A percentile compares a stretch with the other conserved stretches of the same genome.
These are phyloP conservation scores for Melanerpes formicivorus DNA, from an alignment of 2,113 vertebrate genomes.

Conservation along the genomic window DNA sequence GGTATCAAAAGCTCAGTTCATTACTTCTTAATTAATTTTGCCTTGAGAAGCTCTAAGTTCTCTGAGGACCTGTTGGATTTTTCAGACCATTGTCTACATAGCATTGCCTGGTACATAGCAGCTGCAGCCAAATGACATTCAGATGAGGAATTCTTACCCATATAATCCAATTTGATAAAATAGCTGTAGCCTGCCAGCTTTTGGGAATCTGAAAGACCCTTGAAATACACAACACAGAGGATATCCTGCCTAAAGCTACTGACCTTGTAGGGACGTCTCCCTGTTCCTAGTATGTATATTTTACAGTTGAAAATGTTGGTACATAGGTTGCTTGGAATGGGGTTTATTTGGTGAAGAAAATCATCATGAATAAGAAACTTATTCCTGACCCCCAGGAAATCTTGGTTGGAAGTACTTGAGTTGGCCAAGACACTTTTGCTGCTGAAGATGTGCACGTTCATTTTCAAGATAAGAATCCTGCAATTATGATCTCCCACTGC, in stretches of 20 bases:
- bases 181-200: neutral
- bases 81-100: neutral
- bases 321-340: neutral
- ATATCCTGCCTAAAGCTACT: neutral
- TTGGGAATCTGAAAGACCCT: neutral
- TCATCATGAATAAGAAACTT: neutral
- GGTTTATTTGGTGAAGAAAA: neutral
- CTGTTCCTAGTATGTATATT: neutral
- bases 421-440: neutral
- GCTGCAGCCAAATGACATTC: neutral
- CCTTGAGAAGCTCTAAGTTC: constrained; percentile 51
- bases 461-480: constrained; percentile 30
- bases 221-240: neutral
- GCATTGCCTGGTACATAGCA: neutral
- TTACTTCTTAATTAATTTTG: constrained; percentile 72
- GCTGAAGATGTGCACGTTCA: neutral
- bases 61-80: constrained; percentile 52
- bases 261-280: neutral
- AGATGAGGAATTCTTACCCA: constrained; percentile 1
- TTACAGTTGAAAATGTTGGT: neutral
- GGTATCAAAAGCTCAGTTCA: constrained; percentile 55
- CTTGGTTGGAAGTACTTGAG: neutral
- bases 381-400: neutral
- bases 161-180: constrained; percentile 56
- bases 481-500: neutral